These are phyloP conservation scores for Oxyscelio sp. DNA, from an alignment of 2,888 invertebrate genomes.

Conservation along the genomic window DNA sequence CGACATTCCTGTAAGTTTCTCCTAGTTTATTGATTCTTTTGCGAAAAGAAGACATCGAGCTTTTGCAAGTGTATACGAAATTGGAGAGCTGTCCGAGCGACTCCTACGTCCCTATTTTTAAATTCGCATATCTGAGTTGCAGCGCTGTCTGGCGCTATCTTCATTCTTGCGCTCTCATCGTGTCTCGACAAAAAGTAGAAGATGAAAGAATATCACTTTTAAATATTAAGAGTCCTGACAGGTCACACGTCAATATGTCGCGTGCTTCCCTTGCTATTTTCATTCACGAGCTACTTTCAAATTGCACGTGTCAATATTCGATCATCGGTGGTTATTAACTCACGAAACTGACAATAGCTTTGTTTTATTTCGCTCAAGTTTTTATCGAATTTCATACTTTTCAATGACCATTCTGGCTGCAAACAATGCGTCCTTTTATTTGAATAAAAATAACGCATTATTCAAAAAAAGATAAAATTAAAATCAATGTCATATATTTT, in stretches of 20 bases:
- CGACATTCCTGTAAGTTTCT: too few relatives aligned
- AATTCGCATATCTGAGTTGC: slow-evolving; percentile 34
- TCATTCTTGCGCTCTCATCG: slow-evolving; percentile 4
- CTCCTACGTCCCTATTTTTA: slow-evolving; percentile 39
- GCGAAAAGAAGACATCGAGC: too few relatives aligned
- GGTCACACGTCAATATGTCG: slow-evolving; percentile 57
- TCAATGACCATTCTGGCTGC: slow-evolving; percentile 50
- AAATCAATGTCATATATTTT: background rate
- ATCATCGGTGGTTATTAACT: slow-evolving; percentile 59
- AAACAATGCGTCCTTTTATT: slow-evolving; percentile 41
- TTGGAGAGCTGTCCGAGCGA: slow-evolving; percentile 23
- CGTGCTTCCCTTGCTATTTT: slow-evolving; percentile 47
- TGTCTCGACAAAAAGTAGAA: background rate
- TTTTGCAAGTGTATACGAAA: too few relatives aligned
- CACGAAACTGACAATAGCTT: slow-evolving; percentile 58
- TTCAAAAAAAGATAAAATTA: background rate
- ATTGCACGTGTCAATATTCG: slow-evolving; percentile 66
- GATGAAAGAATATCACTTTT: slow-evolving; percentile 54
- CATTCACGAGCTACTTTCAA: slow-evolving; percentile 56
- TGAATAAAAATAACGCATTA: slow-evolving; percentile 28
- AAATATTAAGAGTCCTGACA: slow-evolving; percentile 65
- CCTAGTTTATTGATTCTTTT: too few relatives aligned
- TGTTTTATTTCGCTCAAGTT: slow-evolving; percentile 62
- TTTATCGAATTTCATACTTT: slow-evolving; percentile 63
- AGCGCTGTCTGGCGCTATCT: slow-evolving; percentile 54